phyloP scores from a whole-genome alignment of 2,113 vertebrate genomes.

The Condylura cristata region DNA sequence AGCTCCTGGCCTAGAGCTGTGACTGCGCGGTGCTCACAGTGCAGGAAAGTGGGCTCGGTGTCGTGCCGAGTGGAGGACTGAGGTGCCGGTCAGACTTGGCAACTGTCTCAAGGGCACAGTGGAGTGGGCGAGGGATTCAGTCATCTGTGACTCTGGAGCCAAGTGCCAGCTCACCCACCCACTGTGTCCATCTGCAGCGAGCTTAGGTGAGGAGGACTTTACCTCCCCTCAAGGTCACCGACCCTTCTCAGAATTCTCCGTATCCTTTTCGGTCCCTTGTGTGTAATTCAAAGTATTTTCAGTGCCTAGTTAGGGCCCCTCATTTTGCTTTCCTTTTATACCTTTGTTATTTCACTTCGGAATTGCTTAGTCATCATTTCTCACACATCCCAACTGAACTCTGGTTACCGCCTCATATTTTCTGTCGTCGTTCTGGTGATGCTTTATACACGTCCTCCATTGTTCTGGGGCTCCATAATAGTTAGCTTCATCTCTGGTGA shows the following conservation, averaged over 20 bases:
- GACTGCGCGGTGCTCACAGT: neutral
- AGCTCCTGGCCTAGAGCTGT: neutral
- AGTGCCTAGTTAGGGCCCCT: neutral
- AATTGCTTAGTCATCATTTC: neutral
- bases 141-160: too few relatives aligned
- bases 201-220: neutral
- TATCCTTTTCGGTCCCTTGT: neutral
- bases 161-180: neutral
- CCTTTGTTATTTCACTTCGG: neutral
- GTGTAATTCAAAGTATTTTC: neutral
- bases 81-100: neutral
- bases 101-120: neutral
- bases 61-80: neutral
- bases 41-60: neutral
- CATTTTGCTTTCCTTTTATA: neutral
- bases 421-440: too few relatives aligned
- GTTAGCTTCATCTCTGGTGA: too few relatives aligned
- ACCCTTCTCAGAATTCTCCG: neutral
- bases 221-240: neutral
- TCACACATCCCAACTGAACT: too few relatives aligned
- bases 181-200: neutral
- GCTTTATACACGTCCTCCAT: too few relatives aligned
- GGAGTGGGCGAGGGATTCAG: neutral
- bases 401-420: too few relatives aligned
- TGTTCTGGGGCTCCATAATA: too few relatives aligned